Base-by-base conservation (phyloP, 1,140 invertebrate species). In the Phymorhynchus buccinoides region DNA sequence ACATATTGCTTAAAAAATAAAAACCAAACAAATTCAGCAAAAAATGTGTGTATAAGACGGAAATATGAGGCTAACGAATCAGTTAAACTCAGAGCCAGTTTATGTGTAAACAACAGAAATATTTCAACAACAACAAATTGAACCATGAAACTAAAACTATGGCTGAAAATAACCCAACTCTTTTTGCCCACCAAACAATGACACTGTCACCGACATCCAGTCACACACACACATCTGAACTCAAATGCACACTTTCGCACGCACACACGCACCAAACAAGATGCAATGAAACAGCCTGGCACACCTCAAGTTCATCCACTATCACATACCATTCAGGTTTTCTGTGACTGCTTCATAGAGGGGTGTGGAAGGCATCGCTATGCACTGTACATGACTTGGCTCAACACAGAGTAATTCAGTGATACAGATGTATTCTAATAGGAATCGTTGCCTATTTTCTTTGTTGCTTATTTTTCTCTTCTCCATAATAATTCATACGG, bases 301-400 rank as follows among this genome's bases (percentile, higher is more conserved):
- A 68, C 66, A 73, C 39, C 32, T 68, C 71, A 73, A 0, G n/a
- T 27, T 39, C 52, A 52, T 84, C 83, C 27, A 32, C 73, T 52
- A 27, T 78, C 44, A 84, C 83, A 78, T 30, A 84, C 83, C 83
- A 35, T n/a, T 14, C 39, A 32, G 83, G 83, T 78, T 84, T 84
- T 39, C 14, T 84, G 83, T 39, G 44, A 62, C 42, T 7, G 48
- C 30, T 52, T 84, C 83, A 84, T 84, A 16, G 0, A 84, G 44
- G 42, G 32, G 42, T 27, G 30, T 22, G 30, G 73, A 35, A 84
- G 22, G 32, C 30, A 73, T 39, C 35, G 44, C 3, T 16, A 62
- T 62, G 48, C 14, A 18, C 48, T 27, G 48, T 75, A 12, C n/a
- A 52, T 32, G 27, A 80, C 6, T 37, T 71, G 35, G 14, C 52